These are phyloP conservation scores for Pachliopta kotzebuea DNA, from an alignment of 2,888 invertebrate genomes.

Conservation along the genomic window DNA sequence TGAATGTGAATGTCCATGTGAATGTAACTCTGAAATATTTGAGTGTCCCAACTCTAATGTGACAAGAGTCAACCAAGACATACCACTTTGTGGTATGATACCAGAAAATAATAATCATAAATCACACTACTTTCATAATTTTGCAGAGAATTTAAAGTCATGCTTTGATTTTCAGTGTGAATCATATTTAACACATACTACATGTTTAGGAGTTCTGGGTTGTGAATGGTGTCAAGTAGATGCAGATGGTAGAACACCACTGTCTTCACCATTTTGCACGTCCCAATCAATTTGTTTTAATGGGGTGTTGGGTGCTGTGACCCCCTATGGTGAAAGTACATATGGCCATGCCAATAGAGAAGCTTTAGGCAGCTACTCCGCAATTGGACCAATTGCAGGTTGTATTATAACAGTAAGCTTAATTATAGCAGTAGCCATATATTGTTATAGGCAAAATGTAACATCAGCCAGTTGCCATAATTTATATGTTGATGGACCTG, in stretches of 20 bases:
- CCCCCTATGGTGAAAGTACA: constrained; percentile 89
- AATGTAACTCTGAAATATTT: constrained; percentile 84
- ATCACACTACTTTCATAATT: constrained; percentile 72
- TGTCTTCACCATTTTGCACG: constrained; percentile 88
- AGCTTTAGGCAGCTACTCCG: constrained; percentile 82
- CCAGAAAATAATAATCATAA: constrained; percentile 74
- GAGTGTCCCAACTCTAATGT: constrained; percentile 60
- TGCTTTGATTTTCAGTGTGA: constrained; percentile 87
- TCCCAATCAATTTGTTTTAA: constrained; percentile 91
- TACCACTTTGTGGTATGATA: constrained; percentile 69
- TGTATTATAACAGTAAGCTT: constrained; percentile 91
- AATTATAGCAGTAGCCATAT: constrained; percentile 89
- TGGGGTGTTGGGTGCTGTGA: constrained; percentile 90
- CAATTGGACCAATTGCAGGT: constrained; percentile 93
- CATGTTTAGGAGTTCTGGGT: constrained; percentile 88
- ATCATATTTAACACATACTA: constrained; percentile 80
- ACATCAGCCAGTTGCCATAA: constrained; percentile 74
- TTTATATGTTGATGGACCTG: constrained; percentile 72
- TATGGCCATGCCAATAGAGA: constrained; percentile 73
- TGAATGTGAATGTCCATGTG: constrained; percentile 97
- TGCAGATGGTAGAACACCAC: constrained; percentile 84
- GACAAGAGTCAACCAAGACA: constrained; percentile 54
- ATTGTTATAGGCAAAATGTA: constrained; percentile 89
- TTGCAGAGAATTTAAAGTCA: constrained; percentile 79
- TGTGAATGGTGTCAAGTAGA: constrained; percentile 96